phyloP scores from a whole-genome alignment of 2,113 vertebrate species.

The Esox niger region DNA sequence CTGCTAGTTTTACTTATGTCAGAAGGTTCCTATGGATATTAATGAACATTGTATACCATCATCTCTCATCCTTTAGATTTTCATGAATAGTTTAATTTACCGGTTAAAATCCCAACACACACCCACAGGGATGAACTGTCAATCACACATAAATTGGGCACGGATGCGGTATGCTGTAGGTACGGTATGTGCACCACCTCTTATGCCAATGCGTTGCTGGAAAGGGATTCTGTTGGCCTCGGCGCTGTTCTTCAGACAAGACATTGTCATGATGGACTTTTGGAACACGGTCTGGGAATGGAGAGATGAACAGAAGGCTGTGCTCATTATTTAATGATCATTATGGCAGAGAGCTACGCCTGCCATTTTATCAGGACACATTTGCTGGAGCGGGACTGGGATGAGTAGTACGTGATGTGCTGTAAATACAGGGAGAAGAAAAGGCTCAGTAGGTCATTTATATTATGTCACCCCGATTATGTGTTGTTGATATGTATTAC shows the following conservation, averaged over 20 bases:
- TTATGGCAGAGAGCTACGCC: constrained; percentile 33
- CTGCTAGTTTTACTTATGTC: neutral
- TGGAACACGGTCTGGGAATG: constrained; percentile 25
- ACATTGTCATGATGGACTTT: constrained; percentile 45
- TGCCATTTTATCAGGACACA: constrained; percentile 25
- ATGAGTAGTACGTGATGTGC: constrained; percentile 1
- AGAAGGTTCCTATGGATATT: neutral
- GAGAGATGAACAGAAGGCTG: constrained; percentile 31
- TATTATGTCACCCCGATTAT: neutral
- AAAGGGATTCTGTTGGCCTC: constrained; percentile 29
- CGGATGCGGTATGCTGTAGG: constrained; percentile 5
- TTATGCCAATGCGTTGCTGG: constrained; percentile 35
- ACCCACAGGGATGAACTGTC: neutral
- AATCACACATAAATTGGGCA: neutral
- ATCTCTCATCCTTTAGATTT: neutral
- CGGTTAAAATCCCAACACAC: neutral
- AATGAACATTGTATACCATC: neutral
- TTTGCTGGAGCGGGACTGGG: constrained; percentile 1
- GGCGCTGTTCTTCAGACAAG: constrained; percentile 29
- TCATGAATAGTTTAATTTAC: neutral
- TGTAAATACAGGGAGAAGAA: neutral
- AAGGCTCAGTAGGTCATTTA: neutral
- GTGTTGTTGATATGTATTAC: neutral
- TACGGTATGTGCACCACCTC: constrained; percentile 29
- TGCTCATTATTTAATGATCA: constrained; percentile 41